Percentiles rank a stretch among this genome's conserved stretches.
Conservation (phyloP, 1,140 invertebrate genomes). For the Centruroides sculpturatus region DNA sequence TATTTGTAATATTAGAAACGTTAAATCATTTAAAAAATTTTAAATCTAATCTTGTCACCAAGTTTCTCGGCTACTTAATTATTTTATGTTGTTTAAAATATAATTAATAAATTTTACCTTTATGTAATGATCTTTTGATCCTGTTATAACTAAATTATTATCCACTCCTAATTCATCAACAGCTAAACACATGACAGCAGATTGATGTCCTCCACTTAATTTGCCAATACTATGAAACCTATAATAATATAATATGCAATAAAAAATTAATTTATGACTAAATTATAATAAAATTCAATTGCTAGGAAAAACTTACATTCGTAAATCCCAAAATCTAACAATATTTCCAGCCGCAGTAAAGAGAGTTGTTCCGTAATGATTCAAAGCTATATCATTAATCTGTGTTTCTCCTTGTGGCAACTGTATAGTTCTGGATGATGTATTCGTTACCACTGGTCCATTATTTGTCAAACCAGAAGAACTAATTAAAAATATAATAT, state of each 20-base stretch:
- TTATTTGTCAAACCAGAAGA: constrained; percentile 46
- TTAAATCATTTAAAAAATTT: no score
- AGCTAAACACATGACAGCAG: constrained; percentile 69
- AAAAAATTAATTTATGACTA: background rate
- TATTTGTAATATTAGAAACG: no score
- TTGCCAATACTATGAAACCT: constrained; percentile 55
- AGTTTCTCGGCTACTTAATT: no score
- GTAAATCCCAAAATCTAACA: constrained; percentile 68
- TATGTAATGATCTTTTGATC: constrained; percentile 78
- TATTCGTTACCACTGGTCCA: constrained; percentile 33
- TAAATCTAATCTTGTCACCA: no score
- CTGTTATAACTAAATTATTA: constrained; percentile 48
- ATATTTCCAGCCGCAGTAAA: constrained; percentile 65
- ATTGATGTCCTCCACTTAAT: constrained; percentile 66
- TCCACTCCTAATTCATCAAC: constrained; percentile 43
- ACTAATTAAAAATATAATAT: constrained; percentile 23
- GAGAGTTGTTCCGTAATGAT: constrained; percentile 38
- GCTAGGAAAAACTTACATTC: constrained; percentile 39
- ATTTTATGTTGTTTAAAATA: no score
- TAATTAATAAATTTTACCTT: constrained; percentile 27
- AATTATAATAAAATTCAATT: background rate
- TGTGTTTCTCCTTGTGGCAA: constrained; percentile 44
- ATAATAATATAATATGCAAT: background rate
- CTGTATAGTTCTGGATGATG: constrained; percentile 36
- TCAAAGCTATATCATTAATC: constrained; percentile 53